Evolutionary conservation across 2,113 vertebrate species (phyloP), one percentile per base, ranked within the genome.

Genomic region (Arvicanthis niloticus): DNA sequence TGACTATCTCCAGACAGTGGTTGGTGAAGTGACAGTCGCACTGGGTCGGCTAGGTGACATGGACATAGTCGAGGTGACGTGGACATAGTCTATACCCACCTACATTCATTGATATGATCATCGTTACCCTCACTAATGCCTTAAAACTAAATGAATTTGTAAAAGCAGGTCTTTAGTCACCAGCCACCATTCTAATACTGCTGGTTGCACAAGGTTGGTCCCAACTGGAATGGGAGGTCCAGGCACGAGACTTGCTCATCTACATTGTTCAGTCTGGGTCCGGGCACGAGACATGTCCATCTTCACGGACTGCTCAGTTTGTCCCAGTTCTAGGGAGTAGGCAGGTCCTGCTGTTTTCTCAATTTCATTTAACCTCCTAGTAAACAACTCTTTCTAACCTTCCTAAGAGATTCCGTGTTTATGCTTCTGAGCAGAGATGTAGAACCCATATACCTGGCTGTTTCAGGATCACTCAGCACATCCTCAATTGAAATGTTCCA

Each of bases 341-440:
- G 5, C 40, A 90, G 48, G 31, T n/a, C 42, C 58, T 15, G 1
- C 10, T 53, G 11, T 15, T 75, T 77, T n/a, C 10, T 40, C 31
- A 24, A 58, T 70, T 48, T 89, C 78, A 78, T 10, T 62, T 31
- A 5, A 48, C 40, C 45, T 73, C 19, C 15, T 78, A 67, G 6
- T 84, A 89, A 85, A 81, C 10, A 72, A 10, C 19, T n/a, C 51
- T 21, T 21, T 82, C 78, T 29, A 75, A 58, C n/a, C 53, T 90
- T 62, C 77, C 24, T 12, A 29, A 40, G 40, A 65, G 9, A 37
- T 34, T 62, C 53, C 42, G 5, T 40, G 81, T 87, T 24, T 76
- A 48, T 95, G 81, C 68, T 67, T 90, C 85, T 82, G 80, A 53
- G n/a, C 12, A 85, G 51, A 91, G 51, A 75, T 73, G 29, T 11